Conservation (phyloP, 2,113 vertebrate species). For the Nannospalax galili region DNA sequence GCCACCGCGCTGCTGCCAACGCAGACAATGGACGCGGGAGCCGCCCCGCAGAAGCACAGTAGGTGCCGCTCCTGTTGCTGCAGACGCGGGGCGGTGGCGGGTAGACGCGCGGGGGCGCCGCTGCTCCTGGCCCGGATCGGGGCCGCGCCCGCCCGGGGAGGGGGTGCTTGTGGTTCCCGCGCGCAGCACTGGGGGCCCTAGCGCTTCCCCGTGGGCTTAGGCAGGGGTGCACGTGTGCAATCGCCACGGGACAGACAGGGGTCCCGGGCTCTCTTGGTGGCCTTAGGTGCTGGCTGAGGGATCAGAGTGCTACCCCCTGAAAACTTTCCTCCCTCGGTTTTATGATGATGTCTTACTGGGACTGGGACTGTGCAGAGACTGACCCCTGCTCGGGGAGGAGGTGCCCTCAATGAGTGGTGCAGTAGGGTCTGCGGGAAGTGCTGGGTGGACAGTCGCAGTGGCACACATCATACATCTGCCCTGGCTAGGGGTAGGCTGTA, state of each 20-base stretch:
- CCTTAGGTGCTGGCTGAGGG: background rate
- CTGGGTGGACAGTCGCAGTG: background rate
- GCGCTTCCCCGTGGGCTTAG: background rate
- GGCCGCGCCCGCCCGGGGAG: background rate
- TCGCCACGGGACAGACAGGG: background rate
- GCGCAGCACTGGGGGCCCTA: background rate
- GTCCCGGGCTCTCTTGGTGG: background rate
- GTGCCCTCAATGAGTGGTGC: background rate
- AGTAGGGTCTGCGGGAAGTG: background rate
- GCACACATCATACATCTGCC: background rate
- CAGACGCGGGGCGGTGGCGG: background rate
- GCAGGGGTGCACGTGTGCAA: background rate
- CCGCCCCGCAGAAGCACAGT: slow-evolving; percentile 87
- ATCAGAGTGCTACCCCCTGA: background rate
- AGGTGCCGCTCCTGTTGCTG: slow-evolving; percentile 82
- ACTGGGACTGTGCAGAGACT: background rate
- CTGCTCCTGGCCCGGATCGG: background rate
- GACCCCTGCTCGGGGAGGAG: background rate
- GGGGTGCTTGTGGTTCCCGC: background rate
- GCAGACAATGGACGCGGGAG: slow-evolving; percentile 88
- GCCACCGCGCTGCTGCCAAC: background rate
- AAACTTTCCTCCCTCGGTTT: slow-evolving; percentile 42
- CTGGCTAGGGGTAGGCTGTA: background rate
- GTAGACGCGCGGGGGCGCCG: slow-evolving; percentile 71
- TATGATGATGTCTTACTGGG: background rate